phyloP scores from a whole-genome alignment of 2,797 vertebrate species.

The Sebastes aleutianus region DNA sequence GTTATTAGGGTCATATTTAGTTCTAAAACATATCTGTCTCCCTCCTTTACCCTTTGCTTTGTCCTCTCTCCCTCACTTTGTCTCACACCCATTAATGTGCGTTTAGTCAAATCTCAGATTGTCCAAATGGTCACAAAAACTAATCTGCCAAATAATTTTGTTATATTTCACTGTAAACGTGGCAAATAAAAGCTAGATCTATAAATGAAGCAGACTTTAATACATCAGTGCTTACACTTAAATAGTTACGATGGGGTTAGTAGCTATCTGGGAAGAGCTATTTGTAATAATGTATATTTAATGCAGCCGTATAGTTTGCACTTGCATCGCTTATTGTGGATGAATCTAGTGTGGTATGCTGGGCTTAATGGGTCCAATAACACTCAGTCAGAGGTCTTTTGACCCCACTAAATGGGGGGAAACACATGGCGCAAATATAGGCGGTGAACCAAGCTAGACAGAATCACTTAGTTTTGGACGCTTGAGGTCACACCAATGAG shows the following conservation, averaged over 20 bases:
- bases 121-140: background rate
- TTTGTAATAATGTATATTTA: conserved; percentile 54
- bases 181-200: conserved; percentile 15
- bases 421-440: background rate
- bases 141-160: conserved; percentile 2
- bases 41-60: background rate
- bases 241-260: background rate
- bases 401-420: background rate
- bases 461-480: background rate
- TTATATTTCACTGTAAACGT: conserved; percentile 11
- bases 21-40: background rate
- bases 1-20: background rate
- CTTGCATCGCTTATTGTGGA: conserved; percentile 11
- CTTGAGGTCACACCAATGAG: background rate
- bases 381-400: conserved; percentile 10
- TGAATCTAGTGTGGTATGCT: conserved; percentile 1
- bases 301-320: conserved; percentile 35
- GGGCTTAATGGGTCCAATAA: conserved; percentile 37
- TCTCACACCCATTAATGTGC: background rate
- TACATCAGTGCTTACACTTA: background rate
- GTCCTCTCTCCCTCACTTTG: background rate
- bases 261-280: conserved; percentile 1
- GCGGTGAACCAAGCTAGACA: background rate
- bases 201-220: background rate
- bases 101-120: background rate